phyloP scores from a whole-genome alignment of 1,140 invertebrate species.

The Linepithema humile region DNA sequence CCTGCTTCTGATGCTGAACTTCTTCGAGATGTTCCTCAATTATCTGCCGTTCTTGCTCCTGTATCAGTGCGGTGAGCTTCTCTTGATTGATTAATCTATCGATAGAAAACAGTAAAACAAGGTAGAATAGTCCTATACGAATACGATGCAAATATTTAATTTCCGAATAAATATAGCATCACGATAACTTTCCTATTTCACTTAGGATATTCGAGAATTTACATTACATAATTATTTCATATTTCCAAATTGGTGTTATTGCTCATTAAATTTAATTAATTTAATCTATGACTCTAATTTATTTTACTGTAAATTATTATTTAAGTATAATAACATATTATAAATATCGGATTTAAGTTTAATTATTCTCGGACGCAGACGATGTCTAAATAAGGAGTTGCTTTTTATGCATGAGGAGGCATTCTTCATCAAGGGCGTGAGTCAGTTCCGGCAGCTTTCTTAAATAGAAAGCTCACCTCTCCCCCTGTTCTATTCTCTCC shows the following conservation, averaged over 20 bases:
- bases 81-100: conserved; percentile 58
- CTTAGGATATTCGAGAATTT: background rate
- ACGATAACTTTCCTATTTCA: background rate
- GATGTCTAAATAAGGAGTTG: background rate
- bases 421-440: background rate
- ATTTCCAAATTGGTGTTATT: background rate
- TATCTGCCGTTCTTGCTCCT: conserved; percentile 71
- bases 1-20: conserved; percentile 69
- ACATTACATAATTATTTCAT: background rate
- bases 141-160: background rate
- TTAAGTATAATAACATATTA: background rate
- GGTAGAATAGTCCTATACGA: background rate
- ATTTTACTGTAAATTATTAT: background rate
- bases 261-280: background rate
- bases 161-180: background rate
- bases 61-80: conserved; percentile 66
- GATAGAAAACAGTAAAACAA: background rate
- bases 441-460: background rate
- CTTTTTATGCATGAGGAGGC: background rate
- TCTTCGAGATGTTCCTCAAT: conserved; percentile 74
- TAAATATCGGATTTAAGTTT: background rate
- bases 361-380: background rate
- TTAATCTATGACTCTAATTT: background rate
- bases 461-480: conserved; percentile 66
- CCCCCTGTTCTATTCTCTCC: conserved; percentile 69